Percentiles rank a stretch among this genome's conserved stretches.
Evolutionary conservation across 2,888 invertebrate genomes (phyloP).

Genomic region (Geophilus truncorum): DNA sequence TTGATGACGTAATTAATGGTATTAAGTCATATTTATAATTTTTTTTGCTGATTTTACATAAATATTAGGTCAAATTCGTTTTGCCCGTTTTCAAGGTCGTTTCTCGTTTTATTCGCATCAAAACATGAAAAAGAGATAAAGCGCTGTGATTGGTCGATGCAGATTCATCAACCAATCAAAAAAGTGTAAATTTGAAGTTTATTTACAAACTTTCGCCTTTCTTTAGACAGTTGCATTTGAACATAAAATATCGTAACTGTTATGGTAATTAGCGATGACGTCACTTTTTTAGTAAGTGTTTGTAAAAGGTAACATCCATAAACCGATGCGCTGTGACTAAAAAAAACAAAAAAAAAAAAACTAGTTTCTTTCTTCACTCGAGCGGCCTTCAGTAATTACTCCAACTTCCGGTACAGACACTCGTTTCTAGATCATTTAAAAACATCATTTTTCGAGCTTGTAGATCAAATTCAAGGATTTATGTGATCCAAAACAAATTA

Average conservation of each 20-base stretch:
- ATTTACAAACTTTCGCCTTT: too few relatives aligned
- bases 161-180: not conserved
- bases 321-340: not conserved
- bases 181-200: not conserved
- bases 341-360: too few relatives aligned
- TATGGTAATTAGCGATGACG: too few relatives aligned
- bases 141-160: not conserved
- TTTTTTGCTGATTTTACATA: not conserved
- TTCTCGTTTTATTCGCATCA: not conserved
- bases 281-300: too few relatives aligned
- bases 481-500: too few relatives aligned
- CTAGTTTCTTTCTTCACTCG: slow-evolving; percentile 4
- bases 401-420: not conserved
- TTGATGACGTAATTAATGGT: not conserved
- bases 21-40: not conserved
- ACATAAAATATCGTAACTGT: too few relatives aligned
- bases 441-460: not conserved
- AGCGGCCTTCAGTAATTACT: slow-evolving; percentile 25
- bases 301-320: not conserved
- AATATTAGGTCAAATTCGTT: not conserved
- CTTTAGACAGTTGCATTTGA: too few relatives aligned
- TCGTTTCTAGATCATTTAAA: not conserved
- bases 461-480: not conserved
- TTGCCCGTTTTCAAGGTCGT: not conserved
- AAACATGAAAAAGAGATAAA: not conserved